Evolutionary conservation across 2,113 vertebrate species (phyloP).

Genomic region (Oceanodroma tethys): DNA sequence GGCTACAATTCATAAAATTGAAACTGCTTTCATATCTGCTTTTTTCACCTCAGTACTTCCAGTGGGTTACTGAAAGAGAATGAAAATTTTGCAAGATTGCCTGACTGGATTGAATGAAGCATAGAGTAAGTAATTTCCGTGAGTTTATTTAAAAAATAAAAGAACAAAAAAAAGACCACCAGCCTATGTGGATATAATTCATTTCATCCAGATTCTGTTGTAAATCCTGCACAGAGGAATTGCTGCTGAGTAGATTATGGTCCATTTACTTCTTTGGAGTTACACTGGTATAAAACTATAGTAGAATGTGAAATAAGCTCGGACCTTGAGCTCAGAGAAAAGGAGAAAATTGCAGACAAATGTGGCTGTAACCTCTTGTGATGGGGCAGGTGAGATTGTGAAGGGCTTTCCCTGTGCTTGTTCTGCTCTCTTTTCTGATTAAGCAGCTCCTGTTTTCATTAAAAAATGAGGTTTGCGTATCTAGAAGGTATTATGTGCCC

Average conservation of each 20-base stretch:
- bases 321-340: not conserved
- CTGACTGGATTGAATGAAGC: not conserved
- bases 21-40: not conserved
- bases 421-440: not conserved
- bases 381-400: not conserved
- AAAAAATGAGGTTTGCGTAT: not conserved
- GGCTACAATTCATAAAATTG: not conserved
- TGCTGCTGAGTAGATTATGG: not conserved
- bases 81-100: not conserved
- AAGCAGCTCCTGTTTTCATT: not conserved
- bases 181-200: not conserved
- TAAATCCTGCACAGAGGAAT: not conserved
- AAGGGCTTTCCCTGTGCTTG: not conserved
- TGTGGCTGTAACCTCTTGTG: not conserved
- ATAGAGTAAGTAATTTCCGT: not conserved
- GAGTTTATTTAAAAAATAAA: not conserved
- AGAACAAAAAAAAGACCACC: not conserved
- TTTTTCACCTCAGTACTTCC: slow-evolving; percentile 7
- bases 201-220: not conserved
- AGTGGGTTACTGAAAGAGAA: not conserved
- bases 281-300: not conserved
- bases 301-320: not conserved
- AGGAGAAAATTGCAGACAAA: not conserved
- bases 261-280: not conserved
- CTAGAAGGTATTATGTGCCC: not conserved